phyloP scores from a whole-genome alignment of 2,113 vertebrate species.

The Tichodroma muraria region DNA sequence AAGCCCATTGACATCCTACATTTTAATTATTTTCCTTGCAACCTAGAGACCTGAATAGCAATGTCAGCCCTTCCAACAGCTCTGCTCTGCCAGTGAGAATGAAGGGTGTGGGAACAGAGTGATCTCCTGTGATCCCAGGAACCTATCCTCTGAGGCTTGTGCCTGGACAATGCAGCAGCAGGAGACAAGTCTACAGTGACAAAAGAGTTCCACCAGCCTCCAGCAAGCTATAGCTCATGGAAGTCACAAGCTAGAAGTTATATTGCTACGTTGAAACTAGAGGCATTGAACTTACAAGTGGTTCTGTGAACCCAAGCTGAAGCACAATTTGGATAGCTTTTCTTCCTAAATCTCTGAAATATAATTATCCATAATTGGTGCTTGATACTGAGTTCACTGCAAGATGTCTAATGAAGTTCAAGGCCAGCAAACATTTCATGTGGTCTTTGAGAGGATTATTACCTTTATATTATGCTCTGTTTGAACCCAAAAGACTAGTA shows the following conservation, averaged over 20 bases:
- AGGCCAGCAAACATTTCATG: not conserved
- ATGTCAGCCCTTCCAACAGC: not conserved
- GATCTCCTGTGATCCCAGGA: not conserved
- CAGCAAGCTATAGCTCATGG: not conserved
- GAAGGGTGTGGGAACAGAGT: not conserved
- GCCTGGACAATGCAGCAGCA: not conserved
- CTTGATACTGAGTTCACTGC: not conserved
- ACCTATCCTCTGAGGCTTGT: accelerated
- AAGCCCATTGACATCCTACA: not conserved
- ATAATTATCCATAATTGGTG: not conserved
- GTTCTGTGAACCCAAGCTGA: not conserved
- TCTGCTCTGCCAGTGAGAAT: accelerated
- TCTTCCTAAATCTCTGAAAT: not conserved
- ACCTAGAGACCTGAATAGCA: no score
- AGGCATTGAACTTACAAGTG: not conserved
- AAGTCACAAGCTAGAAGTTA: not conserved
- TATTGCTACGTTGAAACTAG: not conserved
- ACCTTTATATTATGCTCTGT: not conserved
- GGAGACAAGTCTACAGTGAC: not conserved
- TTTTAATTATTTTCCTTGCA: not conserved
- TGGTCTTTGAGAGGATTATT: not conserved
- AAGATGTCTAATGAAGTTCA: not conserved
- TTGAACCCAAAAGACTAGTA: not conserved
- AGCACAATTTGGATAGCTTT: not conserved
- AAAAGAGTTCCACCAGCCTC: not conserved